phyloP scores from a whole-genome alignment of 2,113 vertebrate genomes.

The Aix galericulata region DNA sequence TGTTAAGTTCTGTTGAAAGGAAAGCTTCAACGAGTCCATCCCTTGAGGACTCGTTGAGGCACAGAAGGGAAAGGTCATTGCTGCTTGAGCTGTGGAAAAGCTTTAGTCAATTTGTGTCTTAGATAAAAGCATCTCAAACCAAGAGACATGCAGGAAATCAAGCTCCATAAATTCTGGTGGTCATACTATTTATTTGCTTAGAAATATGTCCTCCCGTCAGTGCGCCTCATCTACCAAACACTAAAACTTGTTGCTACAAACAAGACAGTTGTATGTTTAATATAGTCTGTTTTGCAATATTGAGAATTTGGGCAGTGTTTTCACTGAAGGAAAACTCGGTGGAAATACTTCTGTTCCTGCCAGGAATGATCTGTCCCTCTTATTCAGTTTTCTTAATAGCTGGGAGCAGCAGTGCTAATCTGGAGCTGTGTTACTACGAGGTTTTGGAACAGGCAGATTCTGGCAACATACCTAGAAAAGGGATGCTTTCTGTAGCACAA shows the following conservation, averaged over 20 bases:
- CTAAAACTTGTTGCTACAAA: not conserved
- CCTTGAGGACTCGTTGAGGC: not conserved
- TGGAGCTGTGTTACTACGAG: not conserved
- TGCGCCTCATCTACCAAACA: not conserved
- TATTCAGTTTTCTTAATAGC: not conserved
- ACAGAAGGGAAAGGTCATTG: not conserved
- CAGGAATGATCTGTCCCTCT: slow-evolving; percentile 52
- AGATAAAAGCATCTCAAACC: not conserved
- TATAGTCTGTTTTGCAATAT: not conserved
- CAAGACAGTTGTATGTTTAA: not conserved
- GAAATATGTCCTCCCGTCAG: not conserved
- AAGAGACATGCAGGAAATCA: not conserved
- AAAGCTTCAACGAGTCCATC: not conserved
- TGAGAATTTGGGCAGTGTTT: not conserved
- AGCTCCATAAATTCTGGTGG: not conserved
- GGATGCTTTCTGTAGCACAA: not conserved
- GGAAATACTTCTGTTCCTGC: not conserved
- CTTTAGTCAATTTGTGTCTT: not conserved
- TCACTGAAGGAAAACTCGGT: not conserved
- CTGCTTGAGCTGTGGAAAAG: not conserved
- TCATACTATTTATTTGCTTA: not conserved
- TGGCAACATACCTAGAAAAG: not conserved
- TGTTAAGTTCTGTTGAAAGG: not conserved
- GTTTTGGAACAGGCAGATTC: not conserved
- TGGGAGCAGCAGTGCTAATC: not conserved